A percentile compares a stretch with the other conserved stretches of the same genome.
These are phyloP conservation scores for Ornithoptera priamus DNA, from an alignment of 2,888 invertebrate genomes.

Conservation along the genomic window DNA sequence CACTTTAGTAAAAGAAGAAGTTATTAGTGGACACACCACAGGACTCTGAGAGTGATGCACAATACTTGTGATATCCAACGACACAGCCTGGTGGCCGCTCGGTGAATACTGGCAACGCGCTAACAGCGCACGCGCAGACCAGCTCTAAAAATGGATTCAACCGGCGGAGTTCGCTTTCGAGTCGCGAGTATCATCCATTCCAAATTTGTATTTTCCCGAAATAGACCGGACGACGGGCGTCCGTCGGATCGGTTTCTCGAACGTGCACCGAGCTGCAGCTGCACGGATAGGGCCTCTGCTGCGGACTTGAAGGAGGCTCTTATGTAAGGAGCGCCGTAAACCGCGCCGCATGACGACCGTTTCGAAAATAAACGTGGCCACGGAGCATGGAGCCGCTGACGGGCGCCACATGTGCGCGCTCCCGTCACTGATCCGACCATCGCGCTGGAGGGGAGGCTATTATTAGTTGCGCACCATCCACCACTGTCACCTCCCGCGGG, in stretches of 20 bases:
- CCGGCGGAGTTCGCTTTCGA: slow-evolving; percentile 76
- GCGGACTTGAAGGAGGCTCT: slow-evolving; percentile 51
- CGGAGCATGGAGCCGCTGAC: slow-evolving; percentile 56
- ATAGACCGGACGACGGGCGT: slow-evolving; percentile 81
- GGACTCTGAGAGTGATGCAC: slow-evolving; percentile 39
- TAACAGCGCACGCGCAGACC: slow-evolving; percentile 77
- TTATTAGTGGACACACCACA: slow-evolving; percentile 35
- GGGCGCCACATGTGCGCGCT: slow-evolving; percentile 76
- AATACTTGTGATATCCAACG: slow-evolving; percentile 63
- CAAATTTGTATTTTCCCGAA: slow-evolving; percentile 92
- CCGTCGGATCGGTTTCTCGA: slow-evolving; percentile 78
- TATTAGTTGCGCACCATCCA: slow-evolving; percentile 77
- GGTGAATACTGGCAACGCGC: slow-evolving; percentile 71
- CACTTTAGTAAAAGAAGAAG: slow-evolving; percentile 45
- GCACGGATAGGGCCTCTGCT: slow-evolving; percentile 45
- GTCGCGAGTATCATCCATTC: slow-evolving; percentile 81
- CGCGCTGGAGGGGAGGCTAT: slow-evolving; percentile 78
- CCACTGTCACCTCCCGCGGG: slow-evolving; percentile 80
- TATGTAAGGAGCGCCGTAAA: slow-evolving; percentile 70
- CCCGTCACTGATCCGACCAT: slow-evolving; percentile 65
- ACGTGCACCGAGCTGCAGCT: slow-evolving; percentile 75
- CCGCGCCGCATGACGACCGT: slow-evolving; percentile 77
- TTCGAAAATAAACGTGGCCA: slow-evolving; percentile 75
- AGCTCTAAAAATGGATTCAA: slow-evolving; percentile 80
- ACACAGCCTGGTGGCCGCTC: slow-evolving; percentile 74